A percentile compares a stretch with the other conserved stretches of the same genome.
Conservation (phyloP, 2,888 invertebrate species). For the Agonopterix alstromeriana region DNA sequence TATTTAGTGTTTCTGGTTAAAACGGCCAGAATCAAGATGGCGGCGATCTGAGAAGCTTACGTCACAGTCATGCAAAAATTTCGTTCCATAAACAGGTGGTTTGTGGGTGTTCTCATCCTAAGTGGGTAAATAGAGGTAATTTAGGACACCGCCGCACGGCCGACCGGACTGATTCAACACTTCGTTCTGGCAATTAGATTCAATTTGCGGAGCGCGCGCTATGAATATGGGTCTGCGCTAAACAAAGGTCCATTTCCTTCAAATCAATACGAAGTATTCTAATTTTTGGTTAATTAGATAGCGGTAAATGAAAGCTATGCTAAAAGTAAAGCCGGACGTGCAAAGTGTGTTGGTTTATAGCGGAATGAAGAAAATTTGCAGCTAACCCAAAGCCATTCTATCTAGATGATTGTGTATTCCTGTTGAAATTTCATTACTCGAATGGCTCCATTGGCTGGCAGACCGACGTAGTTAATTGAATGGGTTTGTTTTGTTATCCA, state of each 20-base stretch:
- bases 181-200: constrained; percentile 73
- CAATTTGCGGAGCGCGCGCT: constrained; percentile 61
- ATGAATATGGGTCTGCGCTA: constrained; percentile 49
- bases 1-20: no score
- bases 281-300: constrained; percentile 17
- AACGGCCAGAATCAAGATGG: no score
- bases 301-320: constrained; percentile 14
- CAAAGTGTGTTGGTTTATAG: constrained; percentile 13
- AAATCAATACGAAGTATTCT: constrained; percentile 29
- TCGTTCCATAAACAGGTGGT: constrained; percentile 58
- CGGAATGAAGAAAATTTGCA: no score
- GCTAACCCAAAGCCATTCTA: background rate
- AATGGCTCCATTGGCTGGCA: constrained; percentile 41
- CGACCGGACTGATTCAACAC: constrained; percentile 69
- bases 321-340: constrained; percentile 8
- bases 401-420: constrained; percentile 7
- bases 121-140: constrained; percentile 70
- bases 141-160: constrained; percentile 49
- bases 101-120: constrained; percentile 61
- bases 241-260: constrained; percentile 56
- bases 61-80: constrained; percentile 40
- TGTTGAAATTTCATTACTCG: constrained; percentile 45
- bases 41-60: constrained; percentile 27
- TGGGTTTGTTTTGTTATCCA: constrained; percentile 46
- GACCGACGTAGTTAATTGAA: constrained; percentile 46